Evolutionary conservation across 2,888 invertebrate genomes (phyloP), one percentile per base, ranked within the genome.

Genomic region (Drosophila kanekoi): DNA sequence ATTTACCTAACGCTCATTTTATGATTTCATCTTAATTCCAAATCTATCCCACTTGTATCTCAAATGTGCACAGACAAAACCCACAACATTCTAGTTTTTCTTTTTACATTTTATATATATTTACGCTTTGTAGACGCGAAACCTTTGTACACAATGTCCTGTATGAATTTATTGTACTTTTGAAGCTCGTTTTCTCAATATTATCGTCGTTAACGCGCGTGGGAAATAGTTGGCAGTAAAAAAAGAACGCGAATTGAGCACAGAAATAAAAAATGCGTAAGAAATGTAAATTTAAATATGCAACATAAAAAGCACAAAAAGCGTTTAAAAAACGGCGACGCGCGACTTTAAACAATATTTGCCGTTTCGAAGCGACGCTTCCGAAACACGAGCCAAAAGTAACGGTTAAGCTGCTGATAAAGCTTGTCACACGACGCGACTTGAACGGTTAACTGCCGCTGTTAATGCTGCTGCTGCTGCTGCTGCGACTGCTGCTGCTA

Each of bases 61-160:
- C 75, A 72, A 67, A n/a, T 76, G 76, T 76, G 79, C 79, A 72
- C 77, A 67, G 51, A 59, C 51, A 18, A 52, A 44, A 37, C 11
- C 5, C 14, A 49, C 56, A 4, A 18, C 1, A 13, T 23, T 13
- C 2, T 8, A n/a, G n/a, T 33, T 20, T 43, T 16, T 43, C 23
- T 8, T 3, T 11, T 63, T 67, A 49, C 35, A 20, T 65, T 56
- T 61, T 49, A 41, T 35, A 53, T 54, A 18, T 76, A 77, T 67
- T 79, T 79, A 79, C 77, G 71, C 33, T 72, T 49, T 59, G 14
- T 14, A 32, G 38, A n/a, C 33, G 56, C 18, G 32, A 57, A 53
- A 49, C 51, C 48, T 43, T 33, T 11, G 23, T 16, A 11, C 1
- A 11, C 32, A 32, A 40, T 53, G 35, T 65, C 35, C 65, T 49